phyloP scores from a whole-genome alignment of 2,113 vertebrate species.

The Perognathus longimembris region DNA sequence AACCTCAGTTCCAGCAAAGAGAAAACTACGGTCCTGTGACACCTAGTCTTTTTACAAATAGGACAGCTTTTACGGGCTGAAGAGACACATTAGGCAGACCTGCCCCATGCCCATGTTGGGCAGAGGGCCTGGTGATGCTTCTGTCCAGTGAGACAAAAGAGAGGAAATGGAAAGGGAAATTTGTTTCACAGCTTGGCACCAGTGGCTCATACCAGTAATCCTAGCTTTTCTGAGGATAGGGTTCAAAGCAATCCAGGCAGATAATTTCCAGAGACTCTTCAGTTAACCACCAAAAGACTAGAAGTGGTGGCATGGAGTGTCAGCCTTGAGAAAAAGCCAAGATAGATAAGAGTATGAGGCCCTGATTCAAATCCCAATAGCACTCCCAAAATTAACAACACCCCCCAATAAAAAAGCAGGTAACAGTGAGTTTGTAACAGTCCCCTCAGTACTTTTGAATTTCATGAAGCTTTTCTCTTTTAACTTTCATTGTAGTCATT shows the following conservation, averaged over 20 bases:
- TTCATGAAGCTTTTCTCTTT: neutral
- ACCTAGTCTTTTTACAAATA: neutral
- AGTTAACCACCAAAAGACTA: neutral
- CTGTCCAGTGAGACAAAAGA: neutral
- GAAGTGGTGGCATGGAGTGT: neutral
- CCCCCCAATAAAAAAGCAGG: neutral
- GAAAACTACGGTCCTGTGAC: neutral
- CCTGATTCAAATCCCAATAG: no score
- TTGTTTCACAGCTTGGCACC: no score
- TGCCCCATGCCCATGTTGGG: neutral
- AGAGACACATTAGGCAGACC: neutral
- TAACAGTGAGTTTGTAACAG: neutral
- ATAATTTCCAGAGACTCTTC: neutral
- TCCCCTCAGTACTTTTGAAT: neutral
- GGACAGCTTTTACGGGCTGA: neutral
- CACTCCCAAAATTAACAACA: no score
- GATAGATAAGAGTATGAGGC: neutral
- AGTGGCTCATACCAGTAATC: neutral
- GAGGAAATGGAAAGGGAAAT: neutral
- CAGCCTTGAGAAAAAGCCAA: neutral
- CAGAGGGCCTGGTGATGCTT: neutral
- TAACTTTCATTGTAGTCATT: neutral
- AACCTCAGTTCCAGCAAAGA: no score
- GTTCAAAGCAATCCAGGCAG: no score
- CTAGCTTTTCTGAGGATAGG: neutral